Percentiles rank a stretch among this genome's conserved stretches.
Evolutionary conservation across 2,888 invertebrate species (phyloP).

Genomic region (Clitarchus hookeri): DNA sequence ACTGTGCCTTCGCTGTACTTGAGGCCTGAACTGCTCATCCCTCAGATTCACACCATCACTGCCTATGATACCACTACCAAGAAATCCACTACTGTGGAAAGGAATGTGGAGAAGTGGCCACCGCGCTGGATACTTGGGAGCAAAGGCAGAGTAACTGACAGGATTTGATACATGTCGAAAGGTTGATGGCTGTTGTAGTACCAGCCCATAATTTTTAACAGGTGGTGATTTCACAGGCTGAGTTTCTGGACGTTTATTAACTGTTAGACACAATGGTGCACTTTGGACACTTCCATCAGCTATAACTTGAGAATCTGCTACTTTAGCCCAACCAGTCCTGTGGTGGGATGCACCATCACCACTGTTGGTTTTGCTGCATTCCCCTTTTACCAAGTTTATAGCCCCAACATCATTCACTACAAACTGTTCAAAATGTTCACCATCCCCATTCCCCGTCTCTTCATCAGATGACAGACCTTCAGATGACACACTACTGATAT

Average conservation of each 20-base stretch:
- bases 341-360: background rate
- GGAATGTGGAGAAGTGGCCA: slow-evolving; percentile 9
- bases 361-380: background rate
- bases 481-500: background rate
- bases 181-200: background rate
- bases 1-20: background rate
- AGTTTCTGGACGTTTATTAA: slow-evolving; percentile 6
- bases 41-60: background rate
- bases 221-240: background rate
- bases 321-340: background rate
- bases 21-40: background rate
- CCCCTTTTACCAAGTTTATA: slow-evolving; percentile 19
- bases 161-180: background rate
- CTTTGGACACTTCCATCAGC: background rate
- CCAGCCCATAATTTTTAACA: background rate
- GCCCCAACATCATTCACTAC: slow-evolving; percentile 26
- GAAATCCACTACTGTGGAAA: slow-evolving; percentile 7
- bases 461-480: background rate
- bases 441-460: background rate
- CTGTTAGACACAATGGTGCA: slow-evolving; percentile 14
- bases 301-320: background rate
- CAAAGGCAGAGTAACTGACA: background rate
- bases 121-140: background rate
- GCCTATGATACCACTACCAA: background rate
- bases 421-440: slow-evolving; percentile 16